These are phyloP conservation scores for Nephrotoma guestfalica DNA, from an alignment of 2,888 invertebrate genomes.

Conservation along the genomic window DNA sequence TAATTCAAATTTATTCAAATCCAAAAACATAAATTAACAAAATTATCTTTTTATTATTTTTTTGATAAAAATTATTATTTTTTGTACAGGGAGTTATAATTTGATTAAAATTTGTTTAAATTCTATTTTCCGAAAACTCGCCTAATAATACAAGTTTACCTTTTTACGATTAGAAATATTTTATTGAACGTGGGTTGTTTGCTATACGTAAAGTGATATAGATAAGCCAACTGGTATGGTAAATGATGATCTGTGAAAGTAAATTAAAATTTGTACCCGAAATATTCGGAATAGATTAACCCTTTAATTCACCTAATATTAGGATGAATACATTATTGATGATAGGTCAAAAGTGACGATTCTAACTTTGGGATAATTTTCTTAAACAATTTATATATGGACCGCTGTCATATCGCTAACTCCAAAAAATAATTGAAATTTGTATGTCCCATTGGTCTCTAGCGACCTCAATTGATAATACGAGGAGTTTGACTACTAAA, in stretches of 20 bases:
- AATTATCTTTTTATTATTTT: neutral
- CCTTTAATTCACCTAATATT: too few relatives aligned
- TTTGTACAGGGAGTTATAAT: neutral
- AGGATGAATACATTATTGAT: too few relatives aligned
- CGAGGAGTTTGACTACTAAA: too few relatives aligned
- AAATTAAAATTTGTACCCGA: neutral
- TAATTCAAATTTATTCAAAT: neutral
- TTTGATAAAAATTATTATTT: neutral
- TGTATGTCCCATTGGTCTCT: too few relatives aligned
- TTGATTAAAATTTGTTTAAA: neutral
- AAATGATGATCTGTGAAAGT: neutral
- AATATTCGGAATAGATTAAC: neutral
- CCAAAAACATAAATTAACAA: neutral
- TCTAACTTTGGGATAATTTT: too few relatives aligned
- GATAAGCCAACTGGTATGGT: neutral
- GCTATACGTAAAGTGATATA: too few relatives aligned
- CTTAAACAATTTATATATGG: too few relatives aligned
- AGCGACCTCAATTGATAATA: too few relatives aligned
- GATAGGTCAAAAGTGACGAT: too few relatives aligned
- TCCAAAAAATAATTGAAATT: too few relatives aligned
- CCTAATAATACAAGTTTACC: neutral
- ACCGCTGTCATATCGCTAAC: too few relatives aligned
- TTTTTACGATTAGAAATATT: neutral
- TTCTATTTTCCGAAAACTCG: neutral
- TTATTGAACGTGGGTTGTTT: too few relatives aligned